phyloP scores from a whole-genome alignment of 2,888 invertebrate species.

The Alitta virens region DNA sequence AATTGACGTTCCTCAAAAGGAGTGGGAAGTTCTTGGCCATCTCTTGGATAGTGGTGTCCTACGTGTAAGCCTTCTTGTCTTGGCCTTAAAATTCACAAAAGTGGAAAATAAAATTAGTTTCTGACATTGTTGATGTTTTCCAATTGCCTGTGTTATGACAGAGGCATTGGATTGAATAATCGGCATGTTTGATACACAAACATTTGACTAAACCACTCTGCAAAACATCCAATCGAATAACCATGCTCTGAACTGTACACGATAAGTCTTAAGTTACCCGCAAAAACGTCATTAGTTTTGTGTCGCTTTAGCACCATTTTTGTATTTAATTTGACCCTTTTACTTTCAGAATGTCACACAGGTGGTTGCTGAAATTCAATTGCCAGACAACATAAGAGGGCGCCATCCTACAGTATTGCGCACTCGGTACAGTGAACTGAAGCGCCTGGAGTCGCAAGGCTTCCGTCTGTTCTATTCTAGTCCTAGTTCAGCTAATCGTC shows the following conservation, averaged over 20 bases:
- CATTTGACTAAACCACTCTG: too few species aligned
- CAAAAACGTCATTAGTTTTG: not conserved
- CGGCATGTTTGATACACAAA: too few species aligned
- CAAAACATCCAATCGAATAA: too few species aligned
- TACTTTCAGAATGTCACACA: conserved; percentile 24
- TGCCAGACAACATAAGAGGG: conserved; percentile 1
- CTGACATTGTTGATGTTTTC: too few species aligned
- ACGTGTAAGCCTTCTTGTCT: conserved; percentile 18
- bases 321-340: not conserved
- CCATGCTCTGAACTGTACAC: too few species aligned
- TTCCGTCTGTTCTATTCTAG: conserved; percentile 20
- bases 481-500: not conserved
- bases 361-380: conserved; percentile 15
- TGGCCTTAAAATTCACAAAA: too few species aligned
- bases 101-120: too few species aligned
- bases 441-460: conserved; percentile 19
- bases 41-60: conserved; percentile 22
- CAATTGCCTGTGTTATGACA: too few species aligned
- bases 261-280: too few species aligned
- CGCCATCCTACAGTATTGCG: conserved; percentile 18
- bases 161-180: too few species aligned
- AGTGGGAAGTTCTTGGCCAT: conserved; percentile 22
- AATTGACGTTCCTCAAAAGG: conserved; percentile 14
- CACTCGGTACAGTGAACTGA: conserved; percentile 19
- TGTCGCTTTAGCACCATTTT: not conserved